Evolutionary conservation across 2,113 vertebrate genomes (phyloP), one percentile per base, ranked within the genome.

Genomic region (Nibea coibor): DNA sequence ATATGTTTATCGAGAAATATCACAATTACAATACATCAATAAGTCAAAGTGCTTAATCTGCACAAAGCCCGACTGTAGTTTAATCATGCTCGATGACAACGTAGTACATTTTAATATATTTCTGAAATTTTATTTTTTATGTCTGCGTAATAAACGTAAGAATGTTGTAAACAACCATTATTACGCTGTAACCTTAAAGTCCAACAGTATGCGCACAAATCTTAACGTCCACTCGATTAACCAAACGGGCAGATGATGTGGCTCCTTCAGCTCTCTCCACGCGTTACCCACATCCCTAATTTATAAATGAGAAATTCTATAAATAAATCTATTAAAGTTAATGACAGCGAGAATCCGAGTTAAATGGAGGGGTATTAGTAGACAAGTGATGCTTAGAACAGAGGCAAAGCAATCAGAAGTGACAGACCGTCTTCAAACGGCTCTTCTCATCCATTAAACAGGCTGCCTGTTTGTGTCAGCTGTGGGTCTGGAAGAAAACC

Each of bases 401-500:
- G 85, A 90, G 81, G 87, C 87, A 86, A 82, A 90, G 90, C 93
- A 88, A 93, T 94, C 94, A 93, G 82, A 94, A 94, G 90, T 93
- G 93, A 93, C 91, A 93, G 90, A 89, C 86, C 88, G 81, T 88
- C 91, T 93, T 92, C 91, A 89, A 90, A 87, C 90, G 35, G 87
- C 87, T 90, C 91, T 92, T 86, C 88, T 91, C 92, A 92, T 94
- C 93, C 89, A 94, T 95, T 94, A 93, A 94, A 93, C 91, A 92
- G 89, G 91, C 92, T 94, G 93, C 93, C 90, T 93, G 93, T 91
- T 92, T 94, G 87, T 92, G 92, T 94, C 93, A 92, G 90, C 90
- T 93, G 91, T 82, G 89, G 92, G 89, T 91, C 91, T 91, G 88
- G 73, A 90, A 89, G 84, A 91, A 93, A 94, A 90, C 90, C 91